phyloP scores from a whole-genome alignment of 1,140 invertebrate species.

The honey bee (Apis mellifera) region DNA sequence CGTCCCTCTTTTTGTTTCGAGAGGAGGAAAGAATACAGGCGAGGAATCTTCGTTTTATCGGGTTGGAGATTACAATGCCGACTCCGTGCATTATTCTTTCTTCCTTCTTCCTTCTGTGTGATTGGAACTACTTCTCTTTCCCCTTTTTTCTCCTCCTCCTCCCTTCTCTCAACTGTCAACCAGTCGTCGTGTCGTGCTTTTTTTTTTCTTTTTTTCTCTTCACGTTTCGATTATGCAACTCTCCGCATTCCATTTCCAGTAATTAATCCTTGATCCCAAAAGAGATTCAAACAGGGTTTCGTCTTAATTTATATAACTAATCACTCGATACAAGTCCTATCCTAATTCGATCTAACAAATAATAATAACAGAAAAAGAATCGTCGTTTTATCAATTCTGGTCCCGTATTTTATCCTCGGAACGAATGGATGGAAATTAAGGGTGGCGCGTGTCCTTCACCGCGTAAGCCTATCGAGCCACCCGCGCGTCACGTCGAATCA shows the following conservation, averaged over 20 bases:
- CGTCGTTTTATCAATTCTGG: no score
- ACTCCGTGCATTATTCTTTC: no score
- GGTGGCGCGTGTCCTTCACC: no score
- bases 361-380: no score
- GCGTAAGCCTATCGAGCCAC: not conserved
- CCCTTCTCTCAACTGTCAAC: no score
- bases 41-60: not conserved
- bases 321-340: no score
- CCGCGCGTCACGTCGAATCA: conserved; percentile 1
- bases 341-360: no score
- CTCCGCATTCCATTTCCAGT: not conserved
- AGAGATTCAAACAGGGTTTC: no score
- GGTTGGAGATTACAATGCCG: not conserved
- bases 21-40: not conserved
- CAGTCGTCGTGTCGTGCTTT: not conserved
- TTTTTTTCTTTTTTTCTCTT: not conserved
- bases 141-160: not conserved
- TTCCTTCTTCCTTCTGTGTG: not conserved
- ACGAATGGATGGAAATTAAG: not conserved
- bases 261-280: no score
- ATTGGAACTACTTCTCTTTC: not conserved
- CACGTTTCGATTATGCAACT: not conserved
- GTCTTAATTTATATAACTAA: not conserved
- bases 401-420: not conserved
- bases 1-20: not conserved